Conservation (phyloP, 1,140 invertebrate genomes). For the Pogonomyrmex barbatus region DNA sequence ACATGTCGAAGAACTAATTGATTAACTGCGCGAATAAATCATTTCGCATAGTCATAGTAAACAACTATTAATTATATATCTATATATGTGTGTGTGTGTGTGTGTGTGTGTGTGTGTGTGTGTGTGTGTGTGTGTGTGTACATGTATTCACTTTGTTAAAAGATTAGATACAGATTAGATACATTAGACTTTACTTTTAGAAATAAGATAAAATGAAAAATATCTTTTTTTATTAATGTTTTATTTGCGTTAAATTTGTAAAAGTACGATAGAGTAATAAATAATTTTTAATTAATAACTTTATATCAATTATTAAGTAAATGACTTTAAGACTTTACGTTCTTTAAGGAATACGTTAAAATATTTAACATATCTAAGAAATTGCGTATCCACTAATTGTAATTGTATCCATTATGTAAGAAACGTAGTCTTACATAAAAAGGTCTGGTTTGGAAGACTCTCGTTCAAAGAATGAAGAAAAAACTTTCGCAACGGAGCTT, state of each 20-base stretch:
- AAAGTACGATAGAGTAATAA: neutral
- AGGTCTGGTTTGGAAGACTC: conserved; percentile 22
- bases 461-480: conserved; percentile 24
- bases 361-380: conserved; percentile 2
- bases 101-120: no score
- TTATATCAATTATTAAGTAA: conserved; percentile 17
- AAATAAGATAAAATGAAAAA: neutral
- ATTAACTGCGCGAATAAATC: conserved; percentile 59
- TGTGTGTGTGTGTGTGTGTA: no score
- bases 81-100: no score
- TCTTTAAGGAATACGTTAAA: neutral
- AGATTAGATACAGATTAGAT: neutral
- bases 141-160: neutral
- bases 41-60: conserved; percentile 24
- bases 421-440: conserved; percentile 12
- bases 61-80: conserved; percentile 40
- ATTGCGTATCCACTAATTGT: conserved; percentile 1
- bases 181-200: neutral
- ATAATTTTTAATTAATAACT: conserved; percentile 12
- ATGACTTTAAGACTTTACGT: neutral
- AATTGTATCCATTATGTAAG: conserved; percentile 44
- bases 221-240: neutral
- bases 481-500: conserved; percentile 45
- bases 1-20: conserved; percentile 43
- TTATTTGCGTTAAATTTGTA: neutral